Percentiles rank a stretch among this genome's conserved stretches.
Evolutionary conservation across 2,888 invertebrate genomes (phyloP).

Genomic region (Drosophila macrothrix): DNA sequence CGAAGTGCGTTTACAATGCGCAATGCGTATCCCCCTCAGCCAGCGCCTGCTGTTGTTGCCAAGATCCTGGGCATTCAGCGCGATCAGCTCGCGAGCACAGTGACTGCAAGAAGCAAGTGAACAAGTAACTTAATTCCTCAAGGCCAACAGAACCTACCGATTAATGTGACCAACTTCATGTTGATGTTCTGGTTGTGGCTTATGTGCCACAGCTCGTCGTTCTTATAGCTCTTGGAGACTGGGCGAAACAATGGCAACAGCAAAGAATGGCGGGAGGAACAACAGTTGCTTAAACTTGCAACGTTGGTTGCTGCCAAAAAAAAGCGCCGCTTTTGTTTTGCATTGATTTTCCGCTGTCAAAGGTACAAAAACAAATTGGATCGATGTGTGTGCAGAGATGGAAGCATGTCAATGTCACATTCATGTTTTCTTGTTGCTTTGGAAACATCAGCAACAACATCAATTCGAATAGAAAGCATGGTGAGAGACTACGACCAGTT

Average conservation of each 20-base stretch:
- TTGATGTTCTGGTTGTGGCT: slow-evolving; percentile 12
- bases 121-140: background rate
- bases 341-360: background rate
- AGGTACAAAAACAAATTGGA: background rate
- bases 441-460: background rate
- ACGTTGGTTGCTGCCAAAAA: slow-evolving; percentile 18
- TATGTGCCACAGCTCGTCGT: background rate
- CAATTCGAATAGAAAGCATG: too few relatives aligned
- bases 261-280: background rate
- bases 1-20: slow-evolving; percentile 31
- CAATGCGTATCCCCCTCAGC: background rate
- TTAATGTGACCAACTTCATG: slow-evolving; percentile 34
- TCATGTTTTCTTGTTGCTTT: background rate
- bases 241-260: slow-evolving; percentile 9
- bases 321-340: slow-evolving; percentile 28
- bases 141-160: slow-evolving; percentile 18
- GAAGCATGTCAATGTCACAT: background rate
- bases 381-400: background rate
- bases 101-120: slow-evolving; percentile 19
- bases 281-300: slow-evolving; percentile 17
- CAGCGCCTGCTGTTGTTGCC: background rate
- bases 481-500: background rate
- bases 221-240: slow-evolving; percentile 32
- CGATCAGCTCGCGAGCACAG: slow-evolving; percentile 45
- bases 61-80: slow-evolving; percentile 2